These are phyloP conservation scores for Catharus ustulatus DNA, from an alignment of 2,797 vertebrate genomes.

Conservation along the genomic window DNA sequence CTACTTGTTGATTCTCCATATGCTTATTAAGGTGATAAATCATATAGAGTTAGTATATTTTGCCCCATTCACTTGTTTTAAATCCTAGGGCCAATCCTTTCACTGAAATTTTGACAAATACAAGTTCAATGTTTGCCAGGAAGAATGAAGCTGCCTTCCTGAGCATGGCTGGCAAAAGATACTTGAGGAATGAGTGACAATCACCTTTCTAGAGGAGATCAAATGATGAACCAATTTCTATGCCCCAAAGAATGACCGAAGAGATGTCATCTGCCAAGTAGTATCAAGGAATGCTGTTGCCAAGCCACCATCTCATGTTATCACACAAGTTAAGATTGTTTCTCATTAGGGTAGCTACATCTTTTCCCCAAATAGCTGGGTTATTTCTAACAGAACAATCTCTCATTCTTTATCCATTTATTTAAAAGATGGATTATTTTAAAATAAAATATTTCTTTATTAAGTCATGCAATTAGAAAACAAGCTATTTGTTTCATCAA, in stretches of 20 bases:
- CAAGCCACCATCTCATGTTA: background rate
- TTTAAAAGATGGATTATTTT: background rate
- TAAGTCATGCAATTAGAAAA: background rate
- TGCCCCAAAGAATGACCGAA: background rate
- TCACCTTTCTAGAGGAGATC: background rate
- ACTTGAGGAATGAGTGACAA: background rate
- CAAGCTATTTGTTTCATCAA: background rate
- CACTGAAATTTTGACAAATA: background rate
- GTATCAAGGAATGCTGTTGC: constrained; percentile 7
- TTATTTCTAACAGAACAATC: background rate
- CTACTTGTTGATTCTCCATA: background rate
- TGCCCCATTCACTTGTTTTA: background rate
- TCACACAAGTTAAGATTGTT: background rate
- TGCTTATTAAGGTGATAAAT: background rate
- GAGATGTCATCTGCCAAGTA: background rate
- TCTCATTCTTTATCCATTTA: background rate
- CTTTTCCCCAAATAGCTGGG: background rate
- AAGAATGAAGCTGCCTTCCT: background rate
- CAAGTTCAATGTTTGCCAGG: background rate
- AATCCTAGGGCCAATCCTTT: background rate
- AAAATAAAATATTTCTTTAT: background rate
- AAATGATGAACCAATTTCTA: background rate
- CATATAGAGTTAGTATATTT: background rate
- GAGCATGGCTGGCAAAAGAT: background rate
- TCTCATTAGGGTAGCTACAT: background rate